Base-by-base conservation (phyloP, 2,113 vertebrate genomes). In the Nycticryphes semicollaris region DNA sequence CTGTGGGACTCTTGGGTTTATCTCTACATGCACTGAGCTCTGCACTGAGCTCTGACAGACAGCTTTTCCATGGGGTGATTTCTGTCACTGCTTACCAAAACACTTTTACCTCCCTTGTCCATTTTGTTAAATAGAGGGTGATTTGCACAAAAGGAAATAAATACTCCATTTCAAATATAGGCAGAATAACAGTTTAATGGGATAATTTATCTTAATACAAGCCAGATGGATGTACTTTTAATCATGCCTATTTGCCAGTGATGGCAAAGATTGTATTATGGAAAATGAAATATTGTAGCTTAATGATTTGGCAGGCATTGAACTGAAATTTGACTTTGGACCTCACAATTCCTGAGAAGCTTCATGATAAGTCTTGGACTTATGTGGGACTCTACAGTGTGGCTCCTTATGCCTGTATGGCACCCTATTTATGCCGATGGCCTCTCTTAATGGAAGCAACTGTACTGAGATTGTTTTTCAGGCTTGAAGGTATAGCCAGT, bases 151-250 rank as follows among this genome's bases (percentile, higher is more conserved):
- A 93, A 89, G 37, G 72, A 78, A 96, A 67, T 60, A 89, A 95
- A 89, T 12, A 76, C 1, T 4, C 2, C 19, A 21, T 89, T 90
- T 94, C 72, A 85, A 90, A 91, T 89, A 90, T 27, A 84, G 53
- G 16, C 48, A 87, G 56, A 83, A 20, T 51, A 95, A 83, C 43
- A 95, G 66, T 93, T 85, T 94, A 89, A 62, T 90, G 67, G 28
- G 70, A 91, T 59, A 75, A 93, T 96, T 96, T 90, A 83, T 80
- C 88, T 84, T 91, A 64, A 79, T 73, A 79, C 70, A 35, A 90
- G 35, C 47, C 81, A 91, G 75, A 90, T 47, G 62, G 75, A 73
- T 47, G 9, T 22, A 82, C 68, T 93, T 97, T 91, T 64, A 94
- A 79, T 88, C 30, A 64, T 64, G 31, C 91, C 69, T 90, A 51